phyloP scores from a whole-genome alignment of 2,797 vertebrate genomes.

The Agapornis canus region DNA sequence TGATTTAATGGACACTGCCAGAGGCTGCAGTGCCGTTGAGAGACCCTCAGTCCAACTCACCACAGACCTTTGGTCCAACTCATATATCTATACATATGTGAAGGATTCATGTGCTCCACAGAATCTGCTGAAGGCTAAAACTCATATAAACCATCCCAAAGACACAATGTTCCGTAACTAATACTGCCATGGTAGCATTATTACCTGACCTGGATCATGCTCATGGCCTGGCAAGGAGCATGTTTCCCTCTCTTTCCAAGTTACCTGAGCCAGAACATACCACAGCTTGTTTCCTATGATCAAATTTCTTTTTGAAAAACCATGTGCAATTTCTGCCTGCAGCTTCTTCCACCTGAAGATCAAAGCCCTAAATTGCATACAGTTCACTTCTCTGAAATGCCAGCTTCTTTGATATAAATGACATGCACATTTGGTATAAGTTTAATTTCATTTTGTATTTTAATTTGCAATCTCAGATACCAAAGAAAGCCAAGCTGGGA shows the following conservation, averaged over 20 bases:
- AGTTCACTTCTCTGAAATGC: not conserved
- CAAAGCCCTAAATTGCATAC: not conserved
- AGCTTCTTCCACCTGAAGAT: not conserved
- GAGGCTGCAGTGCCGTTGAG: not conserved
- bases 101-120: not conserved
- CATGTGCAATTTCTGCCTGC: not conserved
- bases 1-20: not conserved
- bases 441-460: not conserved
- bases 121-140: not conserved
- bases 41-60: not conserved
- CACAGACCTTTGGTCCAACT: not conserved
- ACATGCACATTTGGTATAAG: not conserved
- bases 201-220: not conserved
- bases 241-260: not conserved
- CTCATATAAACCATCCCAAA: fast-evolving
- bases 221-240: not conserved
- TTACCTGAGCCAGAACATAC: not conserved
- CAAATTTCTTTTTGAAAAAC: not conserved
- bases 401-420: not conserved
- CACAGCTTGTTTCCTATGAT: not conserved
- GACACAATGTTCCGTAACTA: not conserved
- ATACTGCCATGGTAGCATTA: not conserved
- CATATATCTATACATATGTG: fast-evolving
- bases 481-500: constrained; percentile 48
- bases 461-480: not conserved